Evolutionary conservation across 2,797 vertebrate genomes (phyloP), one percentile per base, ranked within the genome.

Genomic region (Sternotherus odoratus): DNA sequence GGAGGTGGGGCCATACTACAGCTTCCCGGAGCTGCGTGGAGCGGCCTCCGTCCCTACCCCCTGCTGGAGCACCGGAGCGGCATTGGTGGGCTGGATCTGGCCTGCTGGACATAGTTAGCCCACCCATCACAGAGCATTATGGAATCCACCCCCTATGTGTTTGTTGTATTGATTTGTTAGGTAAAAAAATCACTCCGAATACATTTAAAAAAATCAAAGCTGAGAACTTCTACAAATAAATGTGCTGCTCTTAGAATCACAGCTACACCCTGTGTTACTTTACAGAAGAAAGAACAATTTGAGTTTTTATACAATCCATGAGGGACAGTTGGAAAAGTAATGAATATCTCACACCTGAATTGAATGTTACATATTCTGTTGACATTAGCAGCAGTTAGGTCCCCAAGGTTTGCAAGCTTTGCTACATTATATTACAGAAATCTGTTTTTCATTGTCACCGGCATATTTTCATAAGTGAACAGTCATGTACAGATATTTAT

Each of bases 361-460:
- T 89, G 95, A 78, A 75, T 94, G 93, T 94, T 77, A 2, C 90
- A 3, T 88, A 92, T 79, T 90, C 66, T 91, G 94, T 79, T 92
- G 93, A 51, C 78, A 77, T 1, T 83, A 94, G 77, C 91, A 91
- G 82, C 87, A 92, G 95, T 89, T 79, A 94, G 77, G 80, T 95
- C 95, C 78, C 86, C 46, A 56, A 74, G 87, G 92, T 93, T 94
- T 92, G 87, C 90, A 93, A 75, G 85, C 85, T 60, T 83, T 79
- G 19, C 60, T 86, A 1, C 1, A 83, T 88, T 63, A 1, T 69
- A 77, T 80, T 88, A 87, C 88, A 72, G 83, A 94, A 93, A 88
- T 94, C 94, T 96, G 94, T 5, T 94, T 95, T 94, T 88, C 93
- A 92, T 96, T 93, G 82, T 92, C 94, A 90, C 88, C 81, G 85